phyloP scores from a whole-genome alignment of 2,797 vertebrate species.

The Lemur catta region DNA sequence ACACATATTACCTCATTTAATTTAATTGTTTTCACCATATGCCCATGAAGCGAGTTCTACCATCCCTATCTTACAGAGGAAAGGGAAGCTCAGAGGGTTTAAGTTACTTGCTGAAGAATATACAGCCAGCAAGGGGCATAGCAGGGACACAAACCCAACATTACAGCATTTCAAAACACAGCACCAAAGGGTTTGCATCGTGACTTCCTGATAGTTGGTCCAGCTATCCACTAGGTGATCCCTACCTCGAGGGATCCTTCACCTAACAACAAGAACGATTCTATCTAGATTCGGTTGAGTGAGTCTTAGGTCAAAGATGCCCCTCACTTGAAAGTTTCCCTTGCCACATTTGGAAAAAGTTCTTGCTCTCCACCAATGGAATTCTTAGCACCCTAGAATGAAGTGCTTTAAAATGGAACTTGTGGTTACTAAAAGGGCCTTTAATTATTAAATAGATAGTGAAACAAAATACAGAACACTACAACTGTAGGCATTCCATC shows the following conservation, averaged over 20 bases:
- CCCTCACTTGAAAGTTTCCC: background rate
- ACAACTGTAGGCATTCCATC: constrained; percentile 27
- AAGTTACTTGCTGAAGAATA: background rate
- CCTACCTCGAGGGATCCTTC: background rate
- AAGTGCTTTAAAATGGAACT: constrained; percentile 18
- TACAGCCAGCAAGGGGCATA: background rate
- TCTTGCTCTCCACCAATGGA: background rate
- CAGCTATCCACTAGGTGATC: background rate
- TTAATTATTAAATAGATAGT: constrained; percentile 51
- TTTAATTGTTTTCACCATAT: background rate
- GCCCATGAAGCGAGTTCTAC: background rate
- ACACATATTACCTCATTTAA: background rate
- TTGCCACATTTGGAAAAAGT: background rate
- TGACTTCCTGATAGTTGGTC: background rate
- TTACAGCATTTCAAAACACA: background rate
- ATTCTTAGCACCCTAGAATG: constrained; percentile 6
- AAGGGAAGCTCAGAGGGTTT: background rate
- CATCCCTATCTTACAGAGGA: background rate
- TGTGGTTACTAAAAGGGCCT: background rate
- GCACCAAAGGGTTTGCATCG: background rate
- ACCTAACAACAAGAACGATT: background rate
- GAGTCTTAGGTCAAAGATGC: background rate
- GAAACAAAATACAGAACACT: constrained; percentile 34
- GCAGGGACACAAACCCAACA: background rate
- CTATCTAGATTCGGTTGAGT: background rate